Conservation (phyloP, 2,797 vertebrate genomes). For the Vireo griseus region DNA sequence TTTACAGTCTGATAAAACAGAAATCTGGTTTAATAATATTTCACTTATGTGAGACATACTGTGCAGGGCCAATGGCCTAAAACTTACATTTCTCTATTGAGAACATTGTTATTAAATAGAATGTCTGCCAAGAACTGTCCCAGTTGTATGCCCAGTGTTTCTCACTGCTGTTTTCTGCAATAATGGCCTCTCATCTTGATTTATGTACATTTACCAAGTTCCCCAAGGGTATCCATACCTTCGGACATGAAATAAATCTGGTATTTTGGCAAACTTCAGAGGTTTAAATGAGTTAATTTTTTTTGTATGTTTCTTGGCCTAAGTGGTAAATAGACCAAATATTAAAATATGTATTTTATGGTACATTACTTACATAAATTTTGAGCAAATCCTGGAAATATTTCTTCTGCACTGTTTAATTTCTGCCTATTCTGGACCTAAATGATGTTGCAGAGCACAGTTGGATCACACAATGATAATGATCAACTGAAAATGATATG, state of each 20-base stretch:
- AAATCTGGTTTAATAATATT: background rate
- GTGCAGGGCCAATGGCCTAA: background rate
- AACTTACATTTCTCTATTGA: background rate
- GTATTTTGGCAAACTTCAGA: background rate
- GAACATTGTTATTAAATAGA: slow-evolving; percentile 20
- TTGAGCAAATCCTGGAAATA: background rate
- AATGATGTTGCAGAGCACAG: background rate
- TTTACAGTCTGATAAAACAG: background rate
- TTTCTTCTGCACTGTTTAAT: background rate
- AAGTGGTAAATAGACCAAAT: background rate
- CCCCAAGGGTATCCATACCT: background rate
- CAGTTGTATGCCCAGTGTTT: background rate
- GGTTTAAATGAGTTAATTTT: background rate
- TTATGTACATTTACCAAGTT: background rate
- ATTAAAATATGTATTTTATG: background rate
- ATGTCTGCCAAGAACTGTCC: background rate
- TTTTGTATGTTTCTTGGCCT: background rate
- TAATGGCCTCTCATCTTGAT: background rate
- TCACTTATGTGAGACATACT: background rate
- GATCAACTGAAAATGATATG: background rate
- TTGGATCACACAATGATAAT: background rate
- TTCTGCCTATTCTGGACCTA: background rate
- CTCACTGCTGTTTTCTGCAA: background rate
- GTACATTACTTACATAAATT: background rate
- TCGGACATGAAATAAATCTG: background rate